These are phyloP conservation scores for Dromococcyx pavoninus DNA, from an alignment of 2,797 vertebrate species.

Conservation along the genomic window DNA sequence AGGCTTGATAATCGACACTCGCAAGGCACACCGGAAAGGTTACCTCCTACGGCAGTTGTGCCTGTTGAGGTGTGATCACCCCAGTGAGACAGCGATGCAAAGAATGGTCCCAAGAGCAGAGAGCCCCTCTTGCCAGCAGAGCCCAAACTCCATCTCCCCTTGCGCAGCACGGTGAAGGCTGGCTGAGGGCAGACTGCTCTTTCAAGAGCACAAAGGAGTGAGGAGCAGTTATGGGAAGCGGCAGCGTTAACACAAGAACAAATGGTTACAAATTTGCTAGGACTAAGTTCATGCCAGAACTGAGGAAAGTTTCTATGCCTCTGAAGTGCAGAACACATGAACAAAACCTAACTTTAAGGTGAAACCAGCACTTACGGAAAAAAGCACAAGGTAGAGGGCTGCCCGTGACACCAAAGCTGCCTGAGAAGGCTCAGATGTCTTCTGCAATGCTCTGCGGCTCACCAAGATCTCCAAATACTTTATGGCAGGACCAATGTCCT, in stretches of 20 bases:
- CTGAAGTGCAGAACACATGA: neutral
- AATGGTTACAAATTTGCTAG: neutral
- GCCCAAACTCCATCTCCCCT: neutral
- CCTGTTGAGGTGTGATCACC: neutral
- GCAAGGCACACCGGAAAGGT: neutral
- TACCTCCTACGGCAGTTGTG: neutral
- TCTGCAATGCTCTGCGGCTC: neutral
- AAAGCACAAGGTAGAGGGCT: neutral
- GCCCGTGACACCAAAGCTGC: neutral
- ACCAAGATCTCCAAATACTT: neutral
- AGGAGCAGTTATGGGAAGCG: neutral
- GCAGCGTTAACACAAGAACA: neutral
- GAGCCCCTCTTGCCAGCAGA: neutral
- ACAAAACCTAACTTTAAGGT: neutral
- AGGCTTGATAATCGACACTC: neutral
- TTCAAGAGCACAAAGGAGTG: fast-evolving
- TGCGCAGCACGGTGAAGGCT: neutral
- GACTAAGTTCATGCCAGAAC: neutral
- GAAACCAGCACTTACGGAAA: neutral
- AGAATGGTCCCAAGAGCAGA: fast-evolving
- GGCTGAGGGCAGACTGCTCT: neutral
- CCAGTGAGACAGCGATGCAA: fast-evolving
- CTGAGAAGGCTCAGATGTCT: neutral
- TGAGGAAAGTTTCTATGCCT: neutral
- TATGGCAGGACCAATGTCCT: fast-evolving